Conservation (phyloP, 2,888 invertebrate species). For the Zygothrica quintamaculata region DNA sequence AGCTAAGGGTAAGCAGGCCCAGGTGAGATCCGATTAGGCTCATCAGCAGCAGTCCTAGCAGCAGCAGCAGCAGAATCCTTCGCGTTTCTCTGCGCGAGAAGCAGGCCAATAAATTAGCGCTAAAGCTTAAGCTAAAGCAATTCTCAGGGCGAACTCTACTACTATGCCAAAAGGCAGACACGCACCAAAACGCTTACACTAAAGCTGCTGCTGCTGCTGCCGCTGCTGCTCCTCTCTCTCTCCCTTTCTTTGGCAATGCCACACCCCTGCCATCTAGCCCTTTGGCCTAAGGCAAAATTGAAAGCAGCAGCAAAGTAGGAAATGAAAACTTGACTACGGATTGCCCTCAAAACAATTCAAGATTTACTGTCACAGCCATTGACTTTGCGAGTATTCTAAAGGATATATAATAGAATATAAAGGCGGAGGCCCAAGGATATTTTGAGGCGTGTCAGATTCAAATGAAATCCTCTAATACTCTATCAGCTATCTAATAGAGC, state of each 20-base stretch:
- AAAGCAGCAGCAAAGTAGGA: constrained; percentile 8
- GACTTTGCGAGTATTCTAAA: constrained; percentile 1
- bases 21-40: constrained; percentile 75
- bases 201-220: too few species aligned
- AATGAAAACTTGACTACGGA: not conserved
- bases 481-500: too few species aligned
- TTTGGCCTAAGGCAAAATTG: constrained; percentile 1
- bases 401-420: not conserved
- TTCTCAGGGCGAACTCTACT: constrained; percentile 6
- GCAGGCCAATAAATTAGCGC: constrained; percentile 46
- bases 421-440: not conserved
- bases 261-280: not conserved
- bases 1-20: constrained; percentile 6
- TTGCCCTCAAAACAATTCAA: constrained; percentile 46
- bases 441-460: too few species aligned
- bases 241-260: not conserved
- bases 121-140: constrained; percentile 35
- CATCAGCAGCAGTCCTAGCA: constrained; percentile 49
- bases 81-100: constrained; percentile 29
- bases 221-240: not conserved
- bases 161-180: constrained; percentile 18
- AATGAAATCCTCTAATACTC: not conserved
- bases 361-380: constrained; percentile 13
- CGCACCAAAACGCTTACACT: constrained; percentile 1
- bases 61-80: constrained; percentile 24